These are phyloP conservation scores for Chymomyza caudatula DNA, from an alignment of 2,888 invertebrate genomes.

Conservation along the genomic window DNA sequence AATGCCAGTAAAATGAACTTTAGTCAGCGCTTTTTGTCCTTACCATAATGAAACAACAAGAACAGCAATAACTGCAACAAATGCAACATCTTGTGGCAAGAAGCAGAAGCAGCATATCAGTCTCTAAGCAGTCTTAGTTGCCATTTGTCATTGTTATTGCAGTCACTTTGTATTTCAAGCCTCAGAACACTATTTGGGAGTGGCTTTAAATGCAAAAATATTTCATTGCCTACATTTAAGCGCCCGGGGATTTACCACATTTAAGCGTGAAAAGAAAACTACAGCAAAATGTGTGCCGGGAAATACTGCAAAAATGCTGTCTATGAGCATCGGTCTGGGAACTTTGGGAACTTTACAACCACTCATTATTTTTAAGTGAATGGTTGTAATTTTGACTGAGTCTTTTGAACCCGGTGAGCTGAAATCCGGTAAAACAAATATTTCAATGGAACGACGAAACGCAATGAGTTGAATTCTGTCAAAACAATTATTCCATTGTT, in stretches of 20 bases:
- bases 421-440: too few relatives aligned
- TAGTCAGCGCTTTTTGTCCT: conserved; percentile 18
- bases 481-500: too few relatives aligned
- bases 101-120: not conserved
- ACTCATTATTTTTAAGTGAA: too few relatives aligned
- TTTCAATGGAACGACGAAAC: too few relatives aligned
- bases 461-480: too few relatives aligned
- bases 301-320: not conserved
- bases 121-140: not conserved
- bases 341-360: too few relatives aligned
- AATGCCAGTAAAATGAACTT: conserved; percentile 50
- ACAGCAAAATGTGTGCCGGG: not conserved
- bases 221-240: conserved; percentile 62
- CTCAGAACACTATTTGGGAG: conserved; percentile 43
- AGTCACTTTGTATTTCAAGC: conserved; percentile 27
- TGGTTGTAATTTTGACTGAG: too few relatives aligned
- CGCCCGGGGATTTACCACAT: conserved; percentile 4
- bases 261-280: not conserved
- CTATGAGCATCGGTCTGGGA: too few relatives aligned
- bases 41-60: conserved; percentile 39
- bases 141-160: conserved; percentile 21
- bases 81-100: conserved; percentile 13
- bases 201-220: conserved; percentile 53
- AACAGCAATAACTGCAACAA: conserved; percentile 8
- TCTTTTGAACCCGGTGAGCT: too few relatives aligned